Conservation (phyloP, 2,888 invertebrate genomes). For the Parochlus steinenii region DNA sequence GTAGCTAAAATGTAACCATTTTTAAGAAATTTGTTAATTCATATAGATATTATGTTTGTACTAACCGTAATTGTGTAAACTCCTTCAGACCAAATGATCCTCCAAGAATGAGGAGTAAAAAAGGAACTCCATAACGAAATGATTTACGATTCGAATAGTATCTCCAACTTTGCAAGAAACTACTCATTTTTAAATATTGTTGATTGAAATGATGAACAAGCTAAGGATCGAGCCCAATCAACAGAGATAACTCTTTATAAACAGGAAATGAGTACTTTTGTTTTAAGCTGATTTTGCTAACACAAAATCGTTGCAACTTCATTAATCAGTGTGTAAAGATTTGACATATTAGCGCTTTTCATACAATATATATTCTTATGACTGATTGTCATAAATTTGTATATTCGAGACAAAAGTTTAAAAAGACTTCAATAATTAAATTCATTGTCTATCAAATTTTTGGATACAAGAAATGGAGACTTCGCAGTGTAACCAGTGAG, state of each 20-base stretch:
- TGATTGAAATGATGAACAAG: neutral
- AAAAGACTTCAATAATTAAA: too few species aligned
- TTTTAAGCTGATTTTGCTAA: too few species aligned
- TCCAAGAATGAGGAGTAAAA: slow-evolving; percentile 51
- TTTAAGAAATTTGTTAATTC: slow-evolving; percentile 7
- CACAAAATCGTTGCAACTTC: too few species aligned
- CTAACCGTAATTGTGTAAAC: slow-evolving; percentile 55
- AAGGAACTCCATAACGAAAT: slow-evolving; percentile 51
- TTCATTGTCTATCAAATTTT: too few species aligned
- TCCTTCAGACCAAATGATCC: slow-evolving; percentile 61
- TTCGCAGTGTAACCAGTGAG: too few species aligned
- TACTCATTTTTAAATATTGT: neutral
- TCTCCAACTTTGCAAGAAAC: neutral
- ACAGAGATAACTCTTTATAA: slow-evolving; percentile 12
- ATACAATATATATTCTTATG: too few species aligned
- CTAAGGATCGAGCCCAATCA: too few species aligned
- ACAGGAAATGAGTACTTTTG: neutral
- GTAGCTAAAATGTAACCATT: slow-evolving; percentile 30
- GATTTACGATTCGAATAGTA: slow-evolving; percentile 20
- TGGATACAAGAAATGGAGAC: too few species aligned
- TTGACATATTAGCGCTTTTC: too few species aligned
- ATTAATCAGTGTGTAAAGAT: too few species aligned
- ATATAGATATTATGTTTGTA: slow-evolving; percentile 12
- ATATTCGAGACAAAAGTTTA: too few species aligned
- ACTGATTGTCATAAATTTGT: too few species aligned